Percentiles rank a stretch among this genome's conserved stretches.
Conservation (phyloP, 2,797 vertebrate genomes). For the Brotogeris chrysoptera region DNA sequence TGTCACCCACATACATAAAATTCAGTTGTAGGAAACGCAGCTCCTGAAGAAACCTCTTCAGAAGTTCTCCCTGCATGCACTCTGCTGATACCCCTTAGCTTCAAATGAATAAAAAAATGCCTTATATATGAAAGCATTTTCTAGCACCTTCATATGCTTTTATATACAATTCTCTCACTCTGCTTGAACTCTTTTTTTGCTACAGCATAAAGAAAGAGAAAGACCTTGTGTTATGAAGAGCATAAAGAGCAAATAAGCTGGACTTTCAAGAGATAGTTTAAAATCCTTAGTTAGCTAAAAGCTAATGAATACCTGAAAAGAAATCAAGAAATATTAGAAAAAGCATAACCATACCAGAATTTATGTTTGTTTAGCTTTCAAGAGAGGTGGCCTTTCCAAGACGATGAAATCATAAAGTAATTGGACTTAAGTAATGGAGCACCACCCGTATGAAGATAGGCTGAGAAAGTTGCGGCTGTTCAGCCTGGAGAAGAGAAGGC, state of each 20-base stretch:
- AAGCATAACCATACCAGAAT: neutral
- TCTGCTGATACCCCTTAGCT: neutral
- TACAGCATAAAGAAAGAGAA: neutral
- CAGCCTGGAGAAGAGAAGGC: too few relatives aligned
- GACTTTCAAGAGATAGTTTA: neutral
- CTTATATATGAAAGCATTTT: neutral
- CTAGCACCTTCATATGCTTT: neutral
- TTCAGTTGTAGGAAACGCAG: neutral
- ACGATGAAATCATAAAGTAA: neutral
- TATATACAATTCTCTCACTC: neutral
- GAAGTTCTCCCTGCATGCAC: neutral
- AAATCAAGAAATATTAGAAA: neutral
- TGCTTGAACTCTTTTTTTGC: neutral
- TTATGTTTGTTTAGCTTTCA: neutral
- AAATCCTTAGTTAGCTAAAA: neutral
- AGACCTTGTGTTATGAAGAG: neutral
- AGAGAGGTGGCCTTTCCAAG: neutral
- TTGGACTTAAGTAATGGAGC: neutral
- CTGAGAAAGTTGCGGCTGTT: too few relatives aligned
- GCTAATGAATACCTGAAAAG: neutral
- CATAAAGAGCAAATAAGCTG: neutral
- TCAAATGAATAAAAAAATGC: neutral
- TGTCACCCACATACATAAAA: accelerated
- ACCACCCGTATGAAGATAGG: too few relatives aligned
- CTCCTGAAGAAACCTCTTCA: neutral